Evolutionary conservation across 2,888 invertebrate species (phyloP).

Genomic region (Drosophila kuntzei): DNA sequence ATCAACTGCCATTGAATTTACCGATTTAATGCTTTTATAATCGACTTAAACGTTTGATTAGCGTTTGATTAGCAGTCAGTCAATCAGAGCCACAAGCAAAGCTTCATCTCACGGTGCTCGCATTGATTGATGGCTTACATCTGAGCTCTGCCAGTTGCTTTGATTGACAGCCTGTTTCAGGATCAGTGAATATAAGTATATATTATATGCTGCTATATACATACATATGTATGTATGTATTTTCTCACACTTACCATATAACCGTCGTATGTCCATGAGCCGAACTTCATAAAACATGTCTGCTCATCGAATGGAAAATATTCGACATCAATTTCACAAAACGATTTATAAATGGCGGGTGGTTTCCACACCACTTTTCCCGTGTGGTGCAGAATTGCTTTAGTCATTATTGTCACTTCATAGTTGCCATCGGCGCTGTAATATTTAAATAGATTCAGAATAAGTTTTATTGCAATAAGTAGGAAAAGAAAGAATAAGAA

Average conservation of each 20-base stretch:
- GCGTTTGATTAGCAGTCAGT: constrained; percentile 57
- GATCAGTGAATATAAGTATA: constrained; percentile 24
- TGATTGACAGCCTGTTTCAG: constrained; percentile 64
- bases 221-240: constrained; percentile 12
- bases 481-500: too few species aligned
- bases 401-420: constrained; percentile 99
- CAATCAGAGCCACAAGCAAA: constrained; percentile 40
- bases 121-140: constrained; percentile 53
- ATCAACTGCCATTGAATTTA: constrained; percentile 33
- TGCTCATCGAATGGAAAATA: constrained; percentile 98
- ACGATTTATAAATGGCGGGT: constrained; percentile 99
- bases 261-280: constrained; percentile 97
- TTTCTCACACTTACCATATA: constrained; percentile 90
- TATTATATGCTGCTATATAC: constrained; percentile 1
- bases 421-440: constrained; percentile 98
- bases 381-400: constrained; percentile 96
- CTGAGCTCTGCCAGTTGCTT: constrained; percentile 38
- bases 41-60: constrained; percentile 70
- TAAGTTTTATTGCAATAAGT: not conserved
- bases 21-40: constrained; percentile 76
- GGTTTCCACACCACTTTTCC: constrained; percentile 99
- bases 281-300: constrained; percentile 97
- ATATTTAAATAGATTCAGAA: constrained; percentile 1
- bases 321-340: constrained; percentile 97
- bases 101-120: constrained; percentile 5